Conservation (phyloP, 1,140 invertebrate species). For the Fopius arisanus region DNA sequence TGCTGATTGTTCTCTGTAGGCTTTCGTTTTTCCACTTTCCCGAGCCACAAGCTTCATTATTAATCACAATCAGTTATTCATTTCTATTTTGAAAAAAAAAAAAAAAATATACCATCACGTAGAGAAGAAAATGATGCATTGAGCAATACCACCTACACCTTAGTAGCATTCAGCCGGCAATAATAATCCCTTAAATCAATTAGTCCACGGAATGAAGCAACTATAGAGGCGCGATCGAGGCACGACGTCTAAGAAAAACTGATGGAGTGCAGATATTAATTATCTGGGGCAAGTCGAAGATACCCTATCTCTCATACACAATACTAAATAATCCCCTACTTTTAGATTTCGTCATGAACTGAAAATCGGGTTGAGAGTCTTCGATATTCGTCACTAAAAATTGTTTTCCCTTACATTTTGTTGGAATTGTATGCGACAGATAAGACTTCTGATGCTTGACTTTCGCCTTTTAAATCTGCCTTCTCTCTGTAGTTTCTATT, state of each 20-base stretch:
- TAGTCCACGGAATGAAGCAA: conserved; percentile 42
- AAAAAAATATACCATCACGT: background rate
- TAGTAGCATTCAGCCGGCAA: conserved; percentile 18
- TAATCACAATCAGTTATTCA: background rate
- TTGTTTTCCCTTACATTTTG: background rate
- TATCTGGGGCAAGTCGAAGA: conserved; percentile 47
- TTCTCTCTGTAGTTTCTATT: background rate
- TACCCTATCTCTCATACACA: conserved; percentile 33
- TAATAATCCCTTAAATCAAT: conserved; percentile 54
- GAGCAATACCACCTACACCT: background rate
- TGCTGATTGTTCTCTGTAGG: background rate
- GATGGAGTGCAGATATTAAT: conserved; percentile 48
- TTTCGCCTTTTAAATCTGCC: background rate
- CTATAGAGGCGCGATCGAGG: conserved; percentile 28
- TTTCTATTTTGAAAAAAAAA: background rate
- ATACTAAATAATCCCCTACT: conserved; percentile 26
- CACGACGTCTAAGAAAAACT: conserved; percentile 32
- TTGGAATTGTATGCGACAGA: background rate
- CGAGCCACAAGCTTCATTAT: background rate
- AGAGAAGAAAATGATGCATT: background rate
- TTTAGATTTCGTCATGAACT: background rate
- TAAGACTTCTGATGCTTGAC: background rate
- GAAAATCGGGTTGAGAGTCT: no score
- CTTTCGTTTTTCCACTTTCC: background rate
- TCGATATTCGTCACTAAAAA: no score